Evolutionary conservation across 2,797 vertebrate species (phyloP).

Genomic region (Anguilla anguilla): DNA sequence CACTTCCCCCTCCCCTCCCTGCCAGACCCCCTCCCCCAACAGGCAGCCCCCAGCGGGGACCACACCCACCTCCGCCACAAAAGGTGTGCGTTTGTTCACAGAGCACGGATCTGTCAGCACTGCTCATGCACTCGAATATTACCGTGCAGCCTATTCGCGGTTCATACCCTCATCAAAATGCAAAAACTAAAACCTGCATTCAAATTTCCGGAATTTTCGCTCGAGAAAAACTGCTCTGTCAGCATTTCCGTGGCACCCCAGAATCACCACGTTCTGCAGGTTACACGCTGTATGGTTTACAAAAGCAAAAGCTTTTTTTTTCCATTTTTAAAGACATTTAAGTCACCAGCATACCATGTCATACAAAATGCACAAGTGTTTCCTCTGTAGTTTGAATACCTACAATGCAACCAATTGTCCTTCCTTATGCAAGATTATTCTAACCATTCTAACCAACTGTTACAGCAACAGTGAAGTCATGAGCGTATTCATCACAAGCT

Average conservation of each 20-base stretch:
- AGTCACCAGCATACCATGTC: not conserved
- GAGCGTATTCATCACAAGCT: not conserved
- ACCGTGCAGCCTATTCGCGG: not conserved
- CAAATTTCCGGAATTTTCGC: not conserved
- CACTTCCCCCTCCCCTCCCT: not conserved
- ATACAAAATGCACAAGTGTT: not conserved
- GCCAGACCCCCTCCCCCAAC: slow-evolving; percentile 37
- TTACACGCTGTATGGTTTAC: not conserved
- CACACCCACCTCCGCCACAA: slow-evolving; percentile 23
- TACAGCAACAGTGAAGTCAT: not conserved
- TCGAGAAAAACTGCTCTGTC: not conserved
- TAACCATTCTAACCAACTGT: not conserved
- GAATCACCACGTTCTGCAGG: not conserved
- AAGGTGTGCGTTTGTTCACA: slow-evolving; percentile 11
- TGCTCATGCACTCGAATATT: not conserved
- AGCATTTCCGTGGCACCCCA: not conserved
- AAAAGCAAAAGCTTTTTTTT: not conserved
- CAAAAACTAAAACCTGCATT: not conserved
- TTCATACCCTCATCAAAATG: not conserved
- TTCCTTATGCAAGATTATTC: not conserved
- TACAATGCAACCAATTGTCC: not conserved
- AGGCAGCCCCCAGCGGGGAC: not conserved
- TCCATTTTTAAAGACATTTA: not conserved
- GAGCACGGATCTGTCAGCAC: not conserved
- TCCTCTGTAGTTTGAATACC: not conserved